Evolutionary conservation across 1,140 invertebrate genomes (phyloP), one percentile per base, ranked within the genome.

Genomic region (Papilio polyxenes): DNA sequence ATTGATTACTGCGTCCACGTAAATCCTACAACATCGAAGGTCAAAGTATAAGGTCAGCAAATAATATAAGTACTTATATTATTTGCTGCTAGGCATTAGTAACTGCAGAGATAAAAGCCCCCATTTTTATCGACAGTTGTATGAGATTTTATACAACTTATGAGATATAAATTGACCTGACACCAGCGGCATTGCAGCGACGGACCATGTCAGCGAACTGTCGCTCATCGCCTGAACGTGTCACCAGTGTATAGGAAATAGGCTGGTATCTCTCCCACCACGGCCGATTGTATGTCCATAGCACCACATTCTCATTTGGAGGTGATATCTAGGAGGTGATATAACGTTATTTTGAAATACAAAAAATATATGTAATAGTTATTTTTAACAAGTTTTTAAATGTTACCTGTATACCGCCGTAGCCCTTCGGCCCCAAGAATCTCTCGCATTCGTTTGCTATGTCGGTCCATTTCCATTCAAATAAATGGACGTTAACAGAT

Each of bases 241-340:
- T 97, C 2, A 89, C 88, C 49, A 98, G 93, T 51, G 95, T 94
- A 91, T 98, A 99, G 15, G 97, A 98, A 53, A 98, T 96, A 0
- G 97, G 97, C 91, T 98, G 98, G 88, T 98, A 98, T 13, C 98
- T 94, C 92, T 98, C 97, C 95, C 96, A 98, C 98, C 95, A 98
- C 84, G 95, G 97, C 53, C 96, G 95, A 69, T 94, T 93, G 65
- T 89, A 85, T 81, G 91, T 83, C 85, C 94, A 89, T 0, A 96
- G 85, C 0, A 96, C 87, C 10, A 96, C 89, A 86, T 96, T 96
- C 87, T 96, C 96, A 83, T 94, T 95, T 0, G 95, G 94, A 0
- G 95, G 95, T 9, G 95, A 96, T 62, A 95, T 92, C 95, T 96
- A 44, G 5, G 1, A 17, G 6, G 9, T 40, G 49, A 51, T 51